Conservation (phyloP, 2,113 vertebrate genomes). For the Notarius quadriscutis region DNA sequence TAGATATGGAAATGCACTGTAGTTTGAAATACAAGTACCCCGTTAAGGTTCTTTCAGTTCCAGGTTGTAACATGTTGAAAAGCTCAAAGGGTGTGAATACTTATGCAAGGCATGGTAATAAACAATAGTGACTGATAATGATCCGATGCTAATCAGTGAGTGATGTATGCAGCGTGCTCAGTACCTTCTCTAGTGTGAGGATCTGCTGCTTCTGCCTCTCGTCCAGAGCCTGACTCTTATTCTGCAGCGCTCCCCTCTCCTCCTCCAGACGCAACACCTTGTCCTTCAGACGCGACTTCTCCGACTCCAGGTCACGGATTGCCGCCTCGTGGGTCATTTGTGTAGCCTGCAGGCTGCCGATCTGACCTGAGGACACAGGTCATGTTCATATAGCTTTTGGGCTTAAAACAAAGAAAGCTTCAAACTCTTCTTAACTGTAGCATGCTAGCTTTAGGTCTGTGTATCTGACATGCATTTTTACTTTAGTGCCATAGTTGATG, state of each 20-base stretch:
- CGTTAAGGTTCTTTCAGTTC: not conserved
- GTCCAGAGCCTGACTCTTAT: constrained; percentile 86
- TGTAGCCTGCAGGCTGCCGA: constrained; percentile 95
- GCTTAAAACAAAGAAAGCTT: not conserved
- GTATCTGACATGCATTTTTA: not conserved
- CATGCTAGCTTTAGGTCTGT: not conserved
- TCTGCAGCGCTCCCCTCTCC: constrained; percentile 85
- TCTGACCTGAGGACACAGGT: constrained; percentile 79
- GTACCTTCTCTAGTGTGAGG: constrained; percentile 88
- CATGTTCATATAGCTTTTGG: not conserved
- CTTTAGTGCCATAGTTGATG: not conserved
- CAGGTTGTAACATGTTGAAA: not conserved
- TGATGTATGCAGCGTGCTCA: not conserved
- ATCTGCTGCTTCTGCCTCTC: constrained; percentile 91
- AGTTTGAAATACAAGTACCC: not conserved
- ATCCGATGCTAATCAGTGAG: not conserved
- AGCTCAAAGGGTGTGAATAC: not conserved
- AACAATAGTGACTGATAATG: not conserved
- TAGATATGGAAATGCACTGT: too few relatives aligned
- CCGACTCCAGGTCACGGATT: constrained; percentile 96
- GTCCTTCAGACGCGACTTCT: constrained; percentile 89
- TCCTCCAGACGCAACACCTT: constrained; percentile 90
- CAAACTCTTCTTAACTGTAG: not conserved
- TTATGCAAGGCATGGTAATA: not conserved
- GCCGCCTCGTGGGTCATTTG: constrained; percentile 97